A percentile compares a stretch with the other conserved stretches of the same genome.
These are phyloP conservation scores for Dasypolia templi DNA, from an alignment of 2,888 invertebrate species.

Conservation along the genomic window DNA sequence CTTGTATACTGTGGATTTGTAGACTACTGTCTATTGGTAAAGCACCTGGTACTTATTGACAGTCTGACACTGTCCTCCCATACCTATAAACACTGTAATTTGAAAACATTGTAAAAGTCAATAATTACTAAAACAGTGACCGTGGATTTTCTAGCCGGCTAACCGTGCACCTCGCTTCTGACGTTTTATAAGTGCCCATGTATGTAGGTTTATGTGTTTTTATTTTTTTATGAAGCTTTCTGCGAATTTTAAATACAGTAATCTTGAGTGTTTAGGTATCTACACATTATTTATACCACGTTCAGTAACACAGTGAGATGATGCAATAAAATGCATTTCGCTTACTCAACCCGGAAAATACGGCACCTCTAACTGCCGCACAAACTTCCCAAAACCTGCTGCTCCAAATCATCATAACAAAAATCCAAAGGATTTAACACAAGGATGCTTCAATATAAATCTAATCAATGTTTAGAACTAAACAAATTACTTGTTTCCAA, in stretches of 20 bases:
- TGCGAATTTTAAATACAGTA: background rate
- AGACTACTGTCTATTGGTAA: too few species aligned
- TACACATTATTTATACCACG: background rate
- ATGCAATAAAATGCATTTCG: background rate
- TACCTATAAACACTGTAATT: too few species aligned
- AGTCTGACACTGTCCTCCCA: too few species aligned
- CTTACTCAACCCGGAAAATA: background rate
- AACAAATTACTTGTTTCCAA: constrained; percentile 73
- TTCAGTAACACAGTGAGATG: background rate
- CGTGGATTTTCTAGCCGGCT: too few species aligned
- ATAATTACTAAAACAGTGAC: too few species aligned
- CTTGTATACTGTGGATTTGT: too few species aligned
- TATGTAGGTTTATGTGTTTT: too few species aligned
- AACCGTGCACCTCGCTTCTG: too few species aligned
- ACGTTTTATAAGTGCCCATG: too few species aligned
- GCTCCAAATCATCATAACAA: constrained; percentile 5
- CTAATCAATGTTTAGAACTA: constrained; percentile 72
- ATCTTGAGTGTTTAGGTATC: background rate
- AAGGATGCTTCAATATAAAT: constrained; percentile 62
- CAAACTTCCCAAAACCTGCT: constrained; percentile 3
- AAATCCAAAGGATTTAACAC: constrained; percentile 40
- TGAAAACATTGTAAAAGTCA: too few species aligned
- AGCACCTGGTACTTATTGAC: too few species aligned
- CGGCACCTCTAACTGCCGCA: background rate
- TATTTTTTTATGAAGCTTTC: too few species aligned